Percentiles rank a stretch among this genome's conserved stretches.
phyloP scores from a whole-genome alignment of 2,888 invertebrate genomes.

The Synergus japonicus region DNA sequence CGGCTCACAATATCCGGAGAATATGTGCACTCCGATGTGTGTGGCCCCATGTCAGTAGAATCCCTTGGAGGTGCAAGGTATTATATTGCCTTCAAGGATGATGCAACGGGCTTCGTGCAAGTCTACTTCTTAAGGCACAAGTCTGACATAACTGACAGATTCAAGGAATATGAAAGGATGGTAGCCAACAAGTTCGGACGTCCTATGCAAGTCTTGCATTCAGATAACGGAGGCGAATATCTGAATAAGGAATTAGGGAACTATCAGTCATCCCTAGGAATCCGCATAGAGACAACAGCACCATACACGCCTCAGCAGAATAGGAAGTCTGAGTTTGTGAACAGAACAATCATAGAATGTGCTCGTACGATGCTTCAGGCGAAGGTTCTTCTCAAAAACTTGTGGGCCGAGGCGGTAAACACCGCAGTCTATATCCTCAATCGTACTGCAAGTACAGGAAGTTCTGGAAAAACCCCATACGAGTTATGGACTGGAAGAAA shows the following conservation, averaged over 20 bases:
- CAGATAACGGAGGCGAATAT: no score
- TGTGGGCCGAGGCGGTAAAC: no score
- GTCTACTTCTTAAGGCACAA: conserved; percentile 56
- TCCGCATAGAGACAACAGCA: no score
- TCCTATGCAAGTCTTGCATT: conserved; percentile 28
- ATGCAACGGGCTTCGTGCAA: conserved; percentile 46
- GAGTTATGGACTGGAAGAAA: conserved; percentile 52
- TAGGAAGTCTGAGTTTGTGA: no score
- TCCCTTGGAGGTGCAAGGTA: conserved; percentile 54
- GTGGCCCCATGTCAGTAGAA: conserved; percentile 55
- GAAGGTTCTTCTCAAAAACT: conserved; percentile 42
- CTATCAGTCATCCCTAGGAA: no score
- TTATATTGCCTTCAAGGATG: conserved; percentile 55
- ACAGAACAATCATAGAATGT: no score
- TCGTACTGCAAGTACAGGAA: not conserved
- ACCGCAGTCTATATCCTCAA: conserved; percentile 55
- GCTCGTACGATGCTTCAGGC: conserved; percentile 49
- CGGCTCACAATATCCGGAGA: conserved; percentile 25
- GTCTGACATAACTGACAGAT: conserved; percentile 40
- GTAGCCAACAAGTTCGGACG: conserved; percentile 40
- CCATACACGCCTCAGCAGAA: no score
- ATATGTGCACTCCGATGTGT: conserved; percentile 54
- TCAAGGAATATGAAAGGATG: conserved; percentile 33
- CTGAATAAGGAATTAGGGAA: no score
- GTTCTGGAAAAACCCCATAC: conserved; percentile 43